Percentiles rank a stretch among this genome's conserved stretches.
These are phyloP conservation scores for Hetaerina titia DNA, from an alignment of 2,888 invertebrate genomes.

Conservation along the genomic window DNA sequence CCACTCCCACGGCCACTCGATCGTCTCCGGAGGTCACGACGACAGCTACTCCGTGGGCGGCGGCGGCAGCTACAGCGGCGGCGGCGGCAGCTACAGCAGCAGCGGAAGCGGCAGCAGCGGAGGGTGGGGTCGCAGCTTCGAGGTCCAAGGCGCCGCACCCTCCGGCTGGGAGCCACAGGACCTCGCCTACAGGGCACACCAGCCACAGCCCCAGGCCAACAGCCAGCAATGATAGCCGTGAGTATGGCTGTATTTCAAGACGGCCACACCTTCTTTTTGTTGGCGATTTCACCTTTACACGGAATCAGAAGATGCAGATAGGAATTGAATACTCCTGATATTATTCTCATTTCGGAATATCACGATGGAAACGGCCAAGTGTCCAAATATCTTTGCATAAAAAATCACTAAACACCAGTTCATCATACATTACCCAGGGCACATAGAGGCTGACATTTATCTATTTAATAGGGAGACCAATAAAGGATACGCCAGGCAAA, in stretches of 20 bases:
- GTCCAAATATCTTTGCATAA: too few relatives aligned
- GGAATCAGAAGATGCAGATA: too few relatives aligned
- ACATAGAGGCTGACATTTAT: too few relatives aligned
- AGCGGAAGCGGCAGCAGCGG: constrained; percentile 79
- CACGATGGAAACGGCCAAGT: too few relatives aligned
- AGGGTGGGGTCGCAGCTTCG: constrained; percentile 80
- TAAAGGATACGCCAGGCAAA: too few relatives aligned
- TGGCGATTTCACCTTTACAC: too few relatives aligned
- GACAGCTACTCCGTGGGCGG: constrained; percentile 79
- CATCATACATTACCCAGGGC: too few relatives aligned
- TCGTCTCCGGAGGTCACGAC: constrained; percentile 82
- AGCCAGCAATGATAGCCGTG: constrained; percentile 48
- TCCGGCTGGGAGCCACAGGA: constrained; percentile 82
- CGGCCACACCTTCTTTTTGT: too few relatives aligned
- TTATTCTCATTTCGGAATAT: too few relatives aligned
- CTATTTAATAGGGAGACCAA: too few relatives aligned
- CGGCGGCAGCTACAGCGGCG: constrained; percentile 80
- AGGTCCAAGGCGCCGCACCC: constrained; percentile 62
- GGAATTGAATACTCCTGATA: too few relatives aligned
- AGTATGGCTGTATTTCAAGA: neutral
- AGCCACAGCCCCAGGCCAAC: constrained; percentile 76
- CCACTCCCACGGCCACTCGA: constrained; percentile 83
- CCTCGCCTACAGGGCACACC: constrained; percentile 86
- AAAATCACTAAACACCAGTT: too few relatives aligned
- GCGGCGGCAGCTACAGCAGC: constrained; percentile 76